A percentile compares a stretch with the other conserved stretches of the same genome.
Conservation (phyloP, 2,888 invertebrate species). For the Watsonalla cultraria region DNA sequence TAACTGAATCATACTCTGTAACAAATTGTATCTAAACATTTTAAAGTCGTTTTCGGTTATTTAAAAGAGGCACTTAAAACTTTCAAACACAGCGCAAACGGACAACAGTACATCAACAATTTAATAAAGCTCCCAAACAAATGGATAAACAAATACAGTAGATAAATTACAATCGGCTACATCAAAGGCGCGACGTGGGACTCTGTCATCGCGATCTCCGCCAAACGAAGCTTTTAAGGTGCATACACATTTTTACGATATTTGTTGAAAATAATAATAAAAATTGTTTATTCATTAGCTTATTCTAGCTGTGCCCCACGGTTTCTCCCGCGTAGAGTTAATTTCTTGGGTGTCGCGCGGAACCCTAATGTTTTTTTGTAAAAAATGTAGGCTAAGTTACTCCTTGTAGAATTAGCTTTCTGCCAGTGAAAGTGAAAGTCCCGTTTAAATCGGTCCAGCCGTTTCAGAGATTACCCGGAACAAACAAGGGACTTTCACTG, state of each 20-base stretch:
- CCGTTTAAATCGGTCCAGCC: too few relatives aligned
- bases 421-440: too few relatives aligned
- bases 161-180: slow-evolving; percentile 2
- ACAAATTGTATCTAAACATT: neutral
- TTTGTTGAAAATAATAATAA: neutral
- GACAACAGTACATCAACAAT: slow-evolving; percentile 1
- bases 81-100: neutral
- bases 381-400: too few relatives aligned
- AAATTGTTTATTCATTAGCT: too few relatives aligned
- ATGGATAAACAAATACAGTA: neutral
- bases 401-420: too few relatives aligned
- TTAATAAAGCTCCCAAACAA: slow-evolving; percentile 2
- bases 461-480: too few relatives aligned
- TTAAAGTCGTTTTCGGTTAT: neutral
- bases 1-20: too few relatives aligned
- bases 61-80: neutral
- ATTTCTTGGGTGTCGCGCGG: too few relatives aligned
- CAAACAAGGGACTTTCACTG: too few relatives aligned
- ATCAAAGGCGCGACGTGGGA: neutral
- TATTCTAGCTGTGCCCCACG: too few relatives aligned
- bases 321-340: too few relatives aligned
- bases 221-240: neutral
- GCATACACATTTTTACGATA: neutral
- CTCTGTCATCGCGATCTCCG: neutral
- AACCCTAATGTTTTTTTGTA: too few relatives aligned